Percentiles rank a stretch among this genome's conserved stretches.
Evolutionary conservation across 2,113 vertebrate genomes (phyloP).

Genomic region (Phaethornis superciliosus): DNA sequence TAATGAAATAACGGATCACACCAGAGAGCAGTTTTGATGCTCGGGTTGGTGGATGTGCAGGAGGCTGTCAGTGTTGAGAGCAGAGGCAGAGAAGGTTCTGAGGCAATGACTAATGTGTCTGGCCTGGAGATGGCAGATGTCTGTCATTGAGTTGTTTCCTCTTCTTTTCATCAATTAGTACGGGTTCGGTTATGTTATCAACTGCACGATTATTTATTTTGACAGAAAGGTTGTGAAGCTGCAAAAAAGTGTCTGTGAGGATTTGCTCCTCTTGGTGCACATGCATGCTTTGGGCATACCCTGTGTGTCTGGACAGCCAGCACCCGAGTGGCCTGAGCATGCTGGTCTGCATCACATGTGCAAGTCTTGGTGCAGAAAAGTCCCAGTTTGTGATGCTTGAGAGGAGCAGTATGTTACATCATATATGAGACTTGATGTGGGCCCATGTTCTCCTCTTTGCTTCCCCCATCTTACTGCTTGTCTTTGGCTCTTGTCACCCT

Average conservation of each 20-base stretch:
- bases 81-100: neutral
- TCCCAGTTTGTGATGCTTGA: neutral
- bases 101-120: neutral
- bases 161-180: neutral
- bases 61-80: neutral
- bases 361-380: neutral
- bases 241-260: neutral
- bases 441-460: neutral
- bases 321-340: accelerated
- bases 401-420: neutral
- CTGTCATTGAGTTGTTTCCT: neutral
- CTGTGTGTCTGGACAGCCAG: neutral
- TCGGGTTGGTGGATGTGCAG: neutral
- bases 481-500: neutral
- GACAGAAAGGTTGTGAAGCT: neutral
- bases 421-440: too few species aligned
- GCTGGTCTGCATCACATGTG: accelerated
- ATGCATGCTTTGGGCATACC: neutral
- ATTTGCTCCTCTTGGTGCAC: neutral
- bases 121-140: neutral
- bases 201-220: neutral
- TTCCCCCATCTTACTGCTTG: accelerated
- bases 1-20: neutral
- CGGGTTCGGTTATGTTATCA: neutral
- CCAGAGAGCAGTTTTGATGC: neutral